These are phyloP conservation scores for Limosa lapponica DNA, from an alignment of 2,797 vertebrate species.

Conservation along the genomic window DNA sequence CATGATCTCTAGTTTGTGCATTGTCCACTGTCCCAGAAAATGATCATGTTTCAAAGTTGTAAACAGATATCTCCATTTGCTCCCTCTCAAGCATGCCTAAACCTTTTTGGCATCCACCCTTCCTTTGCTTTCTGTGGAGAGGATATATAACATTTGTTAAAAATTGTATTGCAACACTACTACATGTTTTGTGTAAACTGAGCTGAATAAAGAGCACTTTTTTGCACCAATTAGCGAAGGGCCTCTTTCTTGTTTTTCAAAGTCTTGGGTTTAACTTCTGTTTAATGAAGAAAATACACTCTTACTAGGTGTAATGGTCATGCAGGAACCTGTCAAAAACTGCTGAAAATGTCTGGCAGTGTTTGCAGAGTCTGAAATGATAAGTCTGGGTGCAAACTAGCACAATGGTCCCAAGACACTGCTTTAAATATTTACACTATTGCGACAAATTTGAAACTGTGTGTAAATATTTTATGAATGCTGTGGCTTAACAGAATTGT, in stretches of 20 bases:
- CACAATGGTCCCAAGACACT: background rate
- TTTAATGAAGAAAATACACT: background rate
- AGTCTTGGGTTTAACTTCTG: background rate
- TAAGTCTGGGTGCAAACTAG: background rate
- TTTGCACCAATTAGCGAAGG: background rate
- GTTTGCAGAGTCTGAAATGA: background rate
- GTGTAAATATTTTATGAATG: conserved; percentile 48
- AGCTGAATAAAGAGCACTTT: background rate
- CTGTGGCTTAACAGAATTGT: conserved; percentile 2
- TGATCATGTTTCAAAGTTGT: background rate
- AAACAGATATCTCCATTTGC: background rate
- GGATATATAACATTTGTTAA: background rate
- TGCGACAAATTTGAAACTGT: conserved; percentile 14
- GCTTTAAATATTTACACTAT: conserved; percentile 52
- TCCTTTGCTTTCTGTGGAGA: background rate
- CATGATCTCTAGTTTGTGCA: background rate
- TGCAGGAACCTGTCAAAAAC: background rate
- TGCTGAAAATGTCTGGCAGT: background rate
- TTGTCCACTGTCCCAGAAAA: background rate
- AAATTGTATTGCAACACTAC: background rate
- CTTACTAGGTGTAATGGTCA: background rate
- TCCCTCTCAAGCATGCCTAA: background rate
- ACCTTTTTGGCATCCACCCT: background rate
- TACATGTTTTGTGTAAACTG: background rate
- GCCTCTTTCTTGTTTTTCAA: background rate